phyloP scores from a whole-genome alignment of 1,140 invertebrate genomes.

The Anadara kagoshimensis region DNA sequence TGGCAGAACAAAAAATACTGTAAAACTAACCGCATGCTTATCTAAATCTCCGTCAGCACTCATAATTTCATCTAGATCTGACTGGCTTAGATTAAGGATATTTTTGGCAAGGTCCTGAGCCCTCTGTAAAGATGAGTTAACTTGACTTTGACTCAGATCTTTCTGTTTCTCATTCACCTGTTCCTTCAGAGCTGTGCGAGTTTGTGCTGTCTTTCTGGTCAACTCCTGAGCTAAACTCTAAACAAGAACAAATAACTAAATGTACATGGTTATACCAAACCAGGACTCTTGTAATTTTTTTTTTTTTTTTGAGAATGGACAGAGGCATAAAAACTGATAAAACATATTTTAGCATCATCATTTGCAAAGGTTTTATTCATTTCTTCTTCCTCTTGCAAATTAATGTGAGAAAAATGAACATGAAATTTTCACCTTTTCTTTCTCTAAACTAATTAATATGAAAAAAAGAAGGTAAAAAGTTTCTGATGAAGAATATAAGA shows the following conservation, averaged over 20 bases:
- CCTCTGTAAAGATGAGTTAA: constrained; percentile 52
- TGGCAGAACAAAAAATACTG: constrained; percentile 1
- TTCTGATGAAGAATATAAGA: no score
- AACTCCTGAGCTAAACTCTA: constrained; percentile 59
- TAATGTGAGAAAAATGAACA: no score
- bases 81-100: constrained; percentile 68
- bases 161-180: constrained; percentile 32
- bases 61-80: constrained; percentile 71
- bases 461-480: no score
- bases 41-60: constrained; percentile 60
- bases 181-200: constrained; percentile 42
- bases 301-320: not conserved
- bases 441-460: no score
- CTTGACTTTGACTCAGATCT: constrained; percentile 32
- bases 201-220: constrained; percentile 46
- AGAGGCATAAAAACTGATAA: no score
- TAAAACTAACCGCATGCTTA: constrained; percentile 26
- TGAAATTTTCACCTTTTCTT: no score
- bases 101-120: constrained; percentile 66
- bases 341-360: no score
- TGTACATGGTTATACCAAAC: no score
- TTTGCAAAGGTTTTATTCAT: no score
- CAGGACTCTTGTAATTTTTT: no score
- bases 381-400: no score
- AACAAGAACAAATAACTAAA: constrained; percentile 25